A percentile compares a stretch with the other conserved stretches of the same genome.
Evolutionary conservation across 2,113 vertebrate species (phyloP).

Genomic region (Caretta caretta): DNA sequence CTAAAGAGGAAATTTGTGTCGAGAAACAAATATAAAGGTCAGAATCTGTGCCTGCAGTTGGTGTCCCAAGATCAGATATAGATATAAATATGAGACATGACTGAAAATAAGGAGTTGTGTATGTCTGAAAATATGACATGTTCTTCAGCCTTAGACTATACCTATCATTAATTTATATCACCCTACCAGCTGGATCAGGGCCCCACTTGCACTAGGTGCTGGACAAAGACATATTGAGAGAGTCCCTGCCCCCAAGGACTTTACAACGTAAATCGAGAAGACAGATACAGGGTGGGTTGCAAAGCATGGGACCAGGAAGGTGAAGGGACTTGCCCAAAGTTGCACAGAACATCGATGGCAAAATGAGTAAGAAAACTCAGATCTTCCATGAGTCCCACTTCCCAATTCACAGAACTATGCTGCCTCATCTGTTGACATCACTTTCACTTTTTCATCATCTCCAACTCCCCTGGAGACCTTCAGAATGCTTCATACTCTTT

Average conservation of each 20-base stretch:
- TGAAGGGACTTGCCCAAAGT: background rate
- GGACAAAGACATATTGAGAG: background rate
- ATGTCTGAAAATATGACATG: fast-evolving
- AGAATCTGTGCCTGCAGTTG: background rate
- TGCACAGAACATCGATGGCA: background rate
- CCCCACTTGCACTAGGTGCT: background rate
- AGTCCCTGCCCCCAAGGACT: background rate
- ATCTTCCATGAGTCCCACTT: background rate
- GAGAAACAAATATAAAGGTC: background rate
- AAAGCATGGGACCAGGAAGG: background rate
- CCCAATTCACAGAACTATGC: background rate
- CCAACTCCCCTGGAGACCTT: background rate
- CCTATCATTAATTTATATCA: background rate
- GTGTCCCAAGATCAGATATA: background rate
- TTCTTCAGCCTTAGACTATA: background rate
- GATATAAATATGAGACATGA: background rate
- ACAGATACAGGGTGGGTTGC: background rate
- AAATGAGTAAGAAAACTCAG: background rate
- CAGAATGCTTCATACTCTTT: background rate
- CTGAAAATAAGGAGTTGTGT: background rate
- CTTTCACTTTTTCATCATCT: background rate
- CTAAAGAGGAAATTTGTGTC: background rate
- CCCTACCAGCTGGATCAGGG: background rate
- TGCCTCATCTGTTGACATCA: background rate
- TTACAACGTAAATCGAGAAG: background rate